Percentiles rank a stretch among this genome's conserved stretches.
phyloP scores from a whole-genome alignment of 2,888 invertebrate species.

The Amblyteles armatorius region DNA sequence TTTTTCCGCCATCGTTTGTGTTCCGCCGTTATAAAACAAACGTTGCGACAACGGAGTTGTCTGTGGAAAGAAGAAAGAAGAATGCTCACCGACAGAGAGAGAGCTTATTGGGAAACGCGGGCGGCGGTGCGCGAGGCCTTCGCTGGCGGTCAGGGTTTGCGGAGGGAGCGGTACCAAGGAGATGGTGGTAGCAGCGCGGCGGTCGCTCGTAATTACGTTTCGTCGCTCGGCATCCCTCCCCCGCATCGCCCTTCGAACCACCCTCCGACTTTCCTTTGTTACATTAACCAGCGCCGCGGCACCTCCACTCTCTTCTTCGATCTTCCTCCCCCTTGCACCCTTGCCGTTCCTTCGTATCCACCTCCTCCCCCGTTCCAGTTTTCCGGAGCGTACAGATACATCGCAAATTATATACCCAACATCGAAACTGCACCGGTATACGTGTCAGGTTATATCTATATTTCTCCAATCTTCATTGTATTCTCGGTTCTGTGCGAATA shows the following conservation, averaged over 20 bases:
- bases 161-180: constrained; percentile 6
- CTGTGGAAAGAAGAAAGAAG: background rate
- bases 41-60: constrained; percentile 52
- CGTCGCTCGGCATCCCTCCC: constrained; percentile 70
- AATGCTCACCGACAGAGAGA: constrained; percentile 6
- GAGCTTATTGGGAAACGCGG: constrained; percentile 46
- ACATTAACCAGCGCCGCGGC: constrained; percentile 76
- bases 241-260: constrained; percentile 66
- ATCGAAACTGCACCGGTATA: background rate
- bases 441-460: background rate
- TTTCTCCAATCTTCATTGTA: constrained; percentile 2
- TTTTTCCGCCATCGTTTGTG: constrained; percentile 45
- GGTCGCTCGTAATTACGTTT: constrained; percentile 62
- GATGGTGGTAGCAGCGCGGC: constrained; percentile 15
- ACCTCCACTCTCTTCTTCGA: constrained; percentile 65
- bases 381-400: constrained; percentile 40
- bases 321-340: constrained; percentile 49
- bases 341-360: constrained; percentile 65
- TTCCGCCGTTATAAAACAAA: constrained; percentile 66
- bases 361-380: constrained; percentile 50
- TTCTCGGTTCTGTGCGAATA: constrained; percentile 10
- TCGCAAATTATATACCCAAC: constrained; percentile 7
- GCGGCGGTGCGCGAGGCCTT: constrained; percentile 35
- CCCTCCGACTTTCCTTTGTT: constrained; percentile 78
- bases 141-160: constrained; percentile 20